phyloP scores from a whole-genome alignment of 2,797 vertebrate genomes.

The Enteromius afrohamiltoni region DNA sequence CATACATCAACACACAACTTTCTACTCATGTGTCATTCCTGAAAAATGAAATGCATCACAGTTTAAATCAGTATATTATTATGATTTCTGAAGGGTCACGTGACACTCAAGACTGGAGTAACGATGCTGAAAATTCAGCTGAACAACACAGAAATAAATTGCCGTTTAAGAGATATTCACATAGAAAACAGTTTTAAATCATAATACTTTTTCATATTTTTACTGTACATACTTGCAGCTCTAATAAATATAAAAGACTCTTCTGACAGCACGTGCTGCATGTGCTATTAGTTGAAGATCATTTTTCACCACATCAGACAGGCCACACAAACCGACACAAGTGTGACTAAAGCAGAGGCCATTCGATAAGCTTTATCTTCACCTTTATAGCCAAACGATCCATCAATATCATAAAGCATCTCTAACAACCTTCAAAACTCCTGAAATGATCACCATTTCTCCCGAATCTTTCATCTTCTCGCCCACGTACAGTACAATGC shows the following conservation, averaged over 20 bases:
- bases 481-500: conserved; percentile 63
- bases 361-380: conserved; percentile 76
- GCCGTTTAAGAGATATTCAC: too few relatives aligned
- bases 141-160: too few relatives aligned
- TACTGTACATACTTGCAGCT: not conserved
- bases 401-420: conserved; percentile 68
- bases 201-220: not conserved
- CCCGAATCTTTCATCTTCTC: conserved; percentile 69
- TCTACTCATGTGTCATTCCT: not conserved
- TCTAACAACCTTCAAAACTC: conserved; percentile 66
- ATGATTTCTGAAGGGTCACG: not conserved
- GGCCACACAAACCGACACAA: conserved; percentile 24
- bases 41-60: not conserved
- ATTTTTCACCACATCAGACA: conserved; percentile 17
- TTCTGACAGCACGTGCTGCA: not conserved
- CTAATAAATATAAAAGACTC: not conserved
- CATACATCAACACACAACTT: not conserved
- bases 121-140: not conserved
- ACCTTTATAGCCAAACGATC: conserved; percentile 66
- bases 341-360: conserved; percentile 46
- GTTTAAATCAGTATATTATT: not conserved
- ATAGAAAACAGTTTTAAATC: not conserved
- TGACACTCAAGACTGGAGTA: not conserved
- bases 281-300: not conserved
- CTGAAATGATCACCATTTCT: conserved; percentile 66